Evolutionary conservation across 2,113 vertebrate genomes (phyloP).

Genomic region (Henicopernis longicauda): DNA sequence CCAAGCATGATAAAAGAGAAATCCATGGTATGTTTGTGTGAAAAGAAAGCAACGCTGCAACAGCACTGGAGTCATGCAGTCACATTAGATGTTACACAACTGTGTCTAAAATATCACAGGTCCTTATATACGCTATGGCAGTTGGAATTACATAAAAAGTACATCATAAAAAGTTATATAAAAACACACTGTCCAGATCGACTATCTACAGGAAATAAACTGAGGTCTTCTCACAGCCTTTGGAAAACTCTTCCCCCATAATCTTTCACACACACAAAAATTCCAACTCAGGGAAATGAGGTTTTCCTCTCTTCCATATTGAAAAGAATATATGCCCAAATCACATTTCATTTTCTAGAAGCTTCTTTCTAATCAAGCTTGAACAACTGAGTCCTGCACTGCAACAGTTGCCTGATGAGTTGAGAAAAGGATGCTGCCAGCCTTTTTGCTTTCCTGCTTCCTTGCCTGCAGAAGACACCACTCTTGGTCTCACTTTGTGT

Average conservation of each 20-base stretch:
- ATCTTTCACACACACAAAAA: background rate
- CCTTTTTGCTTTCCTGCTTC: background rate
- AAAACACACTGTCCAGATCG: background rate
- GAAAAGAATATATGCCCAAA: background rate
- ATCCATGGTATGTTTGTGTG: background rate
- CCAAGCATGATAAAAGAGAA: background rate
- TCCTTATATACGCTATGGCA: background rate
- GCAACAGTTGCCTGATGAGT: background rate
- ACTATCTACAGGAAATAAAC: background rate
- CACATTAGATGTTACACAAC: background rate
- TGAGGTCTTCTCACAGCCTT: background rate
- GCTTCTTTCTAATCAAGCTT: background rate
- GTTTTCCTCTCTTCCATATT: background rate
- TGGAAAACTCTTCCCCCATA: background rate
- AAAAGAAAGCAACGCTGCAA: background rate
- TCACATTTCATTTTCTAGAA: background rate
- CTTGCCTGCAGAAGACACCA: fast-evolving
- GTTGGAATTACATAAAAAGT: background rate
- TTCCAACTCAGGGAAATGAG: background rate
- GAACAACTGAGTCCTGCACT: background rate
- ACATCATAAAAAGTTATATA: background rate
- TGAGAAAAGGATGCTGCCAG: background rate
- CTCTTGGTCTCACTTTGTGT: background rate
- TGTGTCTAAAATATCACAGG: background rate
- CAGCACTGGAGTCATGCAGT: background rate